phyloP scores from a whole-genome alignment of 1,140 invertebrate genomes.

The Ectropis grisescens region DNA sequence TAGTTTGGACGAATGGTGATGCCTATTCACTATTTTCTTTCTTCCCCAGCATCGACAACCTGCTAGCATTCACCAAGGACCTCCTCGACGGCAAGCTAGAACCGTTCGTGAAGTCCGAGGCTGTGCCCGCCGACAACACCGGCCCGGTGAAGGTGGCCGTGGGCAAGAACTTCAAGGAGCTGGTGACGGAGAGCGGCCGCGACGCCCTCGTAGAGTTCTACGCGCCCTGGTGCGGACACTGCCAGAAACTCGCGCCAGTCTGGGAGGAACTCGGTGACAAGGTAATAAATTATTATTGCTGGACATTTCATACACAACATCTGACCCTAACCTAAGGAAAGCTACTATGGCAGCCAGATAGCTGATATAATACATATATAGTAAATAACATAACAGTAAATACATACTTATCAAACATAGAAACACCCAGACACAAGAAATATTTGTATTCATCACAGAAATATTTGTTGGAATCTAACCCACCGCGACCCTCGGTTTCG shows the following conservation, averaged over 20 bases:
- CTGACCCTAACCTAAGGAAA: no score
- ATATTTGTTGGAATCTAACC: no score
- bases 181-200: constrained; percentile 91
- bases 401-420: no score
- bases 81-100: constrained; percentile 87
- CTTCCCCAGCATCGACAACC: constrained; percentile 80
- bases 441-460: no score
- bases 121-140: constrained; percentile 89
- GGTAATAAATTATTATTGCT: constrained; percentile 59
- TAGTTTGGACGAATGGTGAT: no score
- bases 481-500: no score
- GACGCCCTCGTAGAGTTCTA: constrained; percentile 98
- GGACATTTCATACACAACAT: no score
- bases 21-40: no score
- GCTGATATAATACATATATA: no score
- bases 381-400: no score
- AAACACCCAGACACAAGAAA: no score
- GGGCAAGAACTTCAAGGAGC: constrained; percentile 96
- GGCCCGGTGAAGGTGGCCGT: constrained; percentile 93
- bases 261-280: constrained; percentile 96
- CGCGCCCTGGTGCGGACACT: constrained; percentile 99
- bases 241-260: constrained; percentile 94
- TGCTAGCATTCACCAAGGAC: constrained; percentile 92
- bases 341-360: no score
- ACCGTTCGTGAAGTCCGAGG: constrained; percentile 96